Evolutionary conservation across 1,140 invertebrate species (phyloP).

Genomic region (Nasonia vitripennis): DNA sequence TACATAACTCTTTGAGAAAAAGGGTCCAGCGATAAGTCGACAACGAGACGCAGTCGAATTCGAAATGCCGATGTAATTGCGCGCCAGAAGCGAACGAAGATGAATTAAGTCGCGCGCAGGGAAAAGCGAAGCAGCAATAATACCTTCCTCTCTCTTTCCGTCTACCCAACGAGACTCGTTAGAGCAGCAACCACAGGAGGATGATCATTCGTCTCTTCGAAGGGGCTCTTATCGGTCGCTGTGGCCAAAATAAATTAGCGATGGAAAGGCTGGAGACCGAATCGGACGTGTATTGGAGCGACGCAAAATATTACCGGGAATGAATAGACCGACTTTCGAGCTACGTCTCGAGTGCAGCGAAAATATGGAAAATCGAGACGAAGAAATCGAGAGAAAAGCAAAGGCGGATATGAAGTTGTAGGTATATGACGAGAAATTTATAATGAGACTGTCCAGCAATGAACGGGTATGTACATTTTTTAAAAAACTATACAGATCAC

Average conservation of each 20-base stretch:
- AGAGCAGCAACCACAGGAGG: neutral
- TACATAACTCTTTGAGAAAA: neutral
- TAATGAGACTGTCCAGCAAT: neutral
- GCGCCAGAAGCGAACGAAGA: constrained; percentile 31
- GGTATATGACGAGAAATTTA: constrained; percentile 10
- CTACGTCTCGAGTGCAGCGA: constrained; percentile 1
- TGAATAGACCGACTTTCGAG: constrained; percentile 42
- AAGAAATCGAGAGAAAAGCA: neutral
- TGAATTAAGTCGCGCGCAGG: constrained; percentile 22
- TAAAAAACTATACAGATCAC: no score
- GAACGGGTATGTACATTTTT: no score
- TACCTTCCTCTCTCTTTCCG: neutral
- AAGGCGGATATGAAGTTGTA: neutral
- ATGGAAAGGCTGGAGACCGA: neutral
- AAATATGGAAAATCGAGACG: neutral
- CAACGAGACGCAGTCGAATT: neutral
- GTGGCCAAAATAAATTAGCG: constrained; percentile 34
- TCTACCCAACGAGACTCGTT: constrained; percentile 10
- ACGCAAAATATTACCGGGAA: constrained; percentile 14
- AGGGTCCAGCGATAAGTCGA: neutral
- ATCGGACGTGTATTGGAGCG: neutral
- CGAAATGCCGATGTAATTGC: neutral
- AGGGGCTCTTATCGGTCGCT: constrained; percentile 8
- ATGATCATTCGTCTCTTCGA: constrained; percentile 28
- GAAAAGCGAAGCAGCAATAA: constrained; percentile 37